These are phyloP conservation scores for Serripes groenlandicus DNA, from an alignment of 2,888 invertebrate genomes.

Conservation along the genomic window DNA sequence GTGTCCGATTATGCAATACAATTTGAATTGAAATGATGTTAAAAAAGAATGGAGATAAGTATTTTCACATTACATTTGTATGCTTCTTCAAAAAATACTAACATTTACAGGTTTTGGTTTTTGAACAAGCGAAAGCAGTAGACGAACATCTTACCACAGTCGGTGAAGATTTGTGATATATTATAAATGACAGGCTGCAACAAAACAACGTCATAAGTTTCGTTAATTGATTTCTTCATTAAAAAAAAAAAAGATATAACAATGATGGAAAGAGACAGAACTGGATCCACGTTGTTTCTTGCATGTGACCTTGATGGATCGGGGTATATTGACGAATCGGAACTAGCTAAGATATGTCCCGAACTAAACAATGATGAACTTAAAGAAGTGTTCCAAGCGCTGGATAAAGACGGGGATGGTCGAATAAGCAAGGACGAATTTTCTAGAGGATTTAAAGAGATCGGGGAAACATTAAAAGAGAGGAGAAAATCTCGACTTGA, in stretches of 20 bases:
- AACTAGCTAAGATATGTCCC: constrained; percentile 87
- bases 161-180: too few relatives aligned
- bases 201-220: too few relatives aligned
- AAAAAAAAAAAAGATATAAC: neutral
- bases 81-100: too few relatives aligned
- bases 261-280: constrained; percentile 54
- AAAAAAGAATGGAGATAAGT: too few relatives aligned
- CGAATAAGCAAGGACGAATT: constrained; percentile 88
- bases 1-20: too few relatives aligned
- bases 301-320: constrained; percentile 87
- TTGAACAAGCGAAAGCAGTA: too few relatives aligned
- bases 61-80: too few relatives aligned
- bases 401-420: constrained; percentile 88
- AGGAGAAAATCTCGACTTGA: constrained; percentile 73
- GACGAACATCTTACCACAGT: too few relatives aligned
- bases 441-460: constrained; percentile 87
- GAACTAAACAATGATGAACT: constrained; percentile 87
- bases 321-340: constrained; percentile 87
- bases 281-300: constrained; percentile 84
- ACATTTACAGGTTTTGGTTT: too few relatives aligned
- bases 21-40: too few relatives aligned
- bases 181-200: too few relatives aligned
- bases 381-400: constrained; percentile 87
- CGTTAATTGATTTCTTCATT: too few relatives aligned
- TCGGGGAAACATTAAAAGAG: constrained; percentile 72